Evolutionary conservation across 1,140 invertebrate species (phyloP).

Genomic region (Galleria mellonella): DNA sequence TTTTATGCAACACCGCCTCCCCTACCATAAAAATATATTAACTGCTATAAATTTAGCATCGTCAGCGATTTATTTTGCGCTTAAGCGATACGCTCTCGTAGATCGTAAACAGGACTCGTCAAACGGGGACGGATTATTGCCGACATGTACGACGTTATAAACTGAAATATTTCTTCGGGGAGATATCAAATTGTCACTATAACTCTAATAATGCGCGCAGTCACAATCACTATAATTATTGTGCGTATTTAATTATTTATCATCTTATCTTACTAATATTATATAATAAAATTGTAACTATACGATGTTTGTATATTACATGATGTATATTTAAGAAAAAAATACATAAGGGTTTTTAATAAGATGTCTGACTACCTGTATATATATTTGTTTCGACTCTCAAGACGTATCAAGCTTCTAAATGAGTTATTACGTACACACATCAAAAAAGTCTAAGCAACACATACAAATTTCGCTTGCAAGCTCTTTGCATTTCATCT

Average conservation of each 20-base stretch:
- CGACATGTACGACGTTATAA: neutral
- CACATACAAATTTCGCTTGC: too few relatives aligned
- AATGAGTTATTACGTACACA: too few relatives aligned
- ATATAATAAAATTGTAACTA: too few relatives aligned
- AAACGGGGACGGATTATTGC: slow-evolving; percentile 19
- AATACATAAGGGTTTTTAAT: too few relatives aligned
- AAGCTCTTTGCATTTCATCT: too few relatives aligned
- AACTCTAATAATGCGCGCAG: neutral
- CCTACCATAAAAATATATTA: slow-evolving; percentile 52
- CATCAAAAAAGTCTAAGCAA: too few relatives aligned
- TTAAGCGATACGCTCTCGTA: slow-evolving; percentile 38
- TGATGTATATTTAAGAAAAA: too few relatives aligned
- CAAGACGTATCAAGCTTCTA: too few relatives aligned
- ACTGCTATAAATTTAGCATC: slow-evolving; percentile 55
- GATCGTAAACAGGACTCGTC: slow-evolving; percentile 52
- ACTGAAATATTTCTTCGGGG: neutral
- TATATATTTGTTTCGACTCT: too few relatives aligned
- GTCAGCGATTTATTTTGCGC: slow-evolving; percentile 51
- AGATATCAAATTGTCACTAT: neutral
- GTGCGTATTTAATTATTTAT: neutral
- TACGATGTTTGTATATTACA: neutral
- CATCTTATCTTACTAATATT: too few relatives aligned
- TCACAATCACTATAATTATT: neutral
- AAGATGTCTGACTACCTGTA: too few relatives aligned
- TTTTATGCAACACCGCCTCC: slow-evolving; percentile 23